These are phyloP conservation scores for Steromphala cineraria DNA, from an alignment of 2,888 invertebrate genomes.

Conservation along the genomic window DNA sequence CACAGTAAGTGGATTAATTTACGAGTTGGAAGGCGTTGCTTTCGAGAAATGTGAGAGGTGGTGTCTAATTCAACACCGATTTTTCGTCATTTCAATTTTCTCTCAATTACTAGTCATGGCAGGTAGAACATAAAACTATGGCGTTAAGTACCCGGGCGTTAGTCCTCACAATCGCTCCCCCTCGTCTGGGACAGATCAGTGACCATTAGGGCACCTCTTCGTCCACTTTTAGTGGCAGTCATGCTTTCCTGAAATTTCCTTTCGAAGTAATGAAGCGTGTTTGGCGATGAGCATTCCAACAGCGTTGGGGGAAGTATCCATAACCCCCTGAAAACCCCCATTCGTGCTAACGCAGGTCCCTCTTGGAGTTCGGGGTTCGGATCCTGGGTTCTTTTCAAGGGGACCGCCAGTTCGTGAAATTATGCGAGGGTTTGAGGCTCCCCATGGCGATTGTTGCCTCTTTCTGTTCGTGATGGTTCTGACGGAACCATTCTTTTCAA, in stretches of 20 bases:
- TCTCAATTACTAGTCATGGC: constrained; percentile 16
- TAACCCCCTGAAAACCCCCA: not conserved
- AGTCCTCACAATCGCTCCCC: not conserved
- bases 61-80: not conserved
- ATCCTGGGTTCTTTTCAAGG: not conserved
- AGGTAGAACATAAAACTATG: constrained; percentile 19
- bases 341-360: not conserved
- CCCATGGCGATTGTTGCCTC: constrained; percentile 6
- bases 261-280: constrained; percentile 25
- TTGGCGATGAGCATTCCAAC: not conserved
- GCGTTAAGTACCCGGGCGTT: not conserved
- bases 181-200: not conserved
- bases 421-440: constrained; percentile 14
- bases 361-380: not conserved
- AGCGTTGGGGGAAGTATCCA: not conserved
- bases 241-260: not conserved
- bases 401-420: constrained; percentile 22
- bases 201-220: not conserved
- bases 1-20: too few species aligned
- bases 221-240: not conserved
- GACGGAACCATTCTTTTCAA: not conserved
- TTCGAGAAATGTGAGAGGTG: not conserved
- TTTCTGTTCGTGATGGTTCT: not conserved
- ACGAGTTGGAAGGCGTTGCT: too few species aligned
- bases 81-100: constrained; percentile 21